These are phyloP conservation scores for Sphaerophoria taeniata DNA, from an alignment of 2,888 invertebrate genomes.

Conservation along the genomic window DNA sequence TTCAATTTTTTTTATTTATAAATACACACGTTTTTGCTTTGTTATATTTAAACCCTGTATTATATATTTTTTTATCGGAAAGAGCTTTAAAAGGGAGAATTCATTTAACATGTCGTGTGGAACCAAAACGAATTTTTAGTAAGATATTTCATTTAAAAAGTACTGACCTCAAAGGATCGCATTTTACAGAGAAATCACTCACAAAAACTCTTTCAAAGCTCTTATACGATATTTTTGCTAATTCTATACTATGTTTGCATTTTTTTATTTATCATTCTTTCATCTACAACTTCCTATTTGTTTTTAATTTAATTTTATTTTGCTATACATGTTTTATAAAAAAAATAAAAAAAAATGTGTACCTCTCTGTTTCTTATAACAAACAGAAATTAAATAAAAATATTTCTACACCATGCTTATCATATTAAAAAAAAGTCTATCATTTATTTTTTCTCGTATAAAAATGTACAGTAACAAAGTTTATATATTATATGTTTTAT, in stretches of 20 bases:
- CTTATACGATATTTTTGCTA: conserved; percentile 47
- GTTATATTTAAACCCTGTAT: conserved; percentile 63
- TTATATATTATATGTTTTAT: conserved; percentile 47
- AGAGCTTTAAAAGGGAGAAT: conserved; percentile 9
- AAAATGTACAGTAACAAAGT: conserved; percentile 72
- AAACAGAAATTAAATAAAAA: conserved; percentile 27
- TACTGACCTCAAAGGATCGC: too few species aligned
- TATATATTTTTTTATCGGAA: conserved; percentile 45
- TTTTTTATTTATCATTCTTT: conserved; percentile 46
- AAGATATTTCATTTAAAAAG: too few species aligned
- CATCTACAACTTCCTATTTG: conserved; percentile 60
- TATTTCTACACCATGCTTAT: conserved; percentile 71
- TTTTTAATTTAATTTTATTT: too few species aligned
- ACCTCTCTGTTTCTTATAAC: conserved; percentile 32
- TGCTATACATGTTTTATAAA: conserved; percentile 9
- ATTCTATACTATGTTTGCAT: conserved; percentile 26
- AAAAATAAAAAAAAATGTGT: conserved; percentile 39
- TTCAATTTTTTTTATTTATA: conserved; percentile 33
- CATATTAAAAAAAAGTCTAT: conserved; percentile 64
- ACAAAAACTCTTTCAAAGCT: conserved; percentile 26
- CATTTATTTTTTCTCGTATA: conserved; percentile 58
- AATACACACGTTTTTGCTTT: conserved; percentile 37
- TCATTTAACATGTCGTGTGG: not conserved
- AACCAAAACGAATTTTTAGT: not conserved
- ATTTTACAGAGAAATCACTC: conserved; percentile 9